A percentile compares a stretch with the other conserved stretches of the same genome.
Evolutionary conservation across 1,140 invertebrate genomes (phyloP).

Genomic region (Bicyclus anynana): DNA sequence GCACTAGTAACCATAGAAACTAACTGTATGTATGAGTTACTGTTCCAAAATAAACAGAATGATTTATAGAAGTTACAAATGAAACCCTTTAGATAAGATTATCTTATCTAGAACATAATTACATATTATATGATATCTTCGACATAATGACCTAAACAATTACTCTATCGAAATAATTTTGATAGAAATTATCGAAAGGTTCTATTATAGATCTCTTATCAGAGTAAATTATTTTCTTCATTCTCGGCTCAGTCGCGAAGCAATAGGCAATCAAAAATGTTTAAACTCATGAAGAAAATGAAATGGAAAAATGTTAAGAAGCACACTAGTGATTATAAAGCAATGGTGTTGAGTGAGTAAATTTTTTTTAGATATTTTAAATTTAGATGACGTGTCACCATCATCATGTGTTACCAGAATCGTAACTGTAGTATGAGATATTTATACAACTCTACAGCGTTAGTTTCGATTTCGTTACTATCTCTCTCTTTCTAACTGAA

Average conservation of each 20-base stretch:
- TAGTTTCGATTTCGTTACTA: too few relatives aligned
- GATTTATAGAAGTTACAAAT: neutral
- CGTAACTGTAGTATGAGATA: too few relatives aligned
- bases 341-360: conserved; percentile 45
- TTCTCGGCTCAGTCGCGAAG: conserved; percentile 2
- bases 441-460: too few relatives aligned
- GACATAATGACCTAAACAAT: conserved; percentile 25
- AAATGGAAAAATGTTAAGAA: conserved; percentile 44
- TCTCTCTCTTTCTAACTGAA: too few relatives aligned
- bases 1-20: too few relatives aligned
- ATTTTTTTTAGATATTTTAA: neutral
- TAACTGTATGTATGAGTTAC: too few relatives aligned
- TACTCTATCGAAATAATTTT: conserved; percentile 16
- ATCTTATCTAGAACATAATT: too few relatives aligned
- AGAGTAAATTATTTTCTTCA: neutral
- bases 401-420: too few relatives aligned
- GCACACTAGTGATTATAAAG: conserved; percentile 27
- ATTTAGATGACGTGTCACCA: too few relatives aligned
- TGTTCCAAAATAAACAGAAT: neutral
- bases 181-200: conserved; percentile 7
- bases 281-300: conserved; percentile 28
- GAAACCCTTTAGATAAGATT: neutral
- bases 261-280: conserved; percentile 10
- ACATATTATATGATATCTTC: conserved; percentile 18
- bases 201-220: conserved; percentile 22